phyloP scores from a whole-genome alignment of 1,140 invertebrate genomes.

The Phymorhynchus buccinoides region DNA sequence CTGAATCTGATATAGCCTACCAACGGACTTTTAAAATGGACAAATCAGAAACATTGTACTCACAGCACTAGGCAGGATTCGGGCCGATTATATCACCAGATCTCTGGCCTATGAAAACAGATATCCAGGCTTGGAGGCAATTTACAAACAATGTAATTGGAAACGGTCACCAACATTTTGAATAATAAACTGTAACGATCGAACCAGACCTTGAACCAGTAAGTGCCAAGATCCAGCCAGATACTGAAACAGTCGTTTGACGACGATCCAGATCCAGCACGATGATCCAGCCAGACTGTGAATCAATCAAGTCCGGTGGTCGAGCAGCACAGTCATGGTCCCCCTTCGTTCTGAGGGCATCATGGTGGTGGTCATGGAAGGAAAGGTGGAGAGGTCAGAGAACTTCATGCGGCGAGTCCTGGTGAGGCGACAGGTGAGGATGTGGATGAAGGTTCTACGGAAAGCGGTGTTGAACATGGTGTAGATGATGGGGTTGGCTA shows the following conservation, averaged over 20 bases:
- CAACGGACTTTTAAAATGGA: too few relatives aligned
- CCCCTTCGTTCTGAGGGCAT: conserved; percentile 33
- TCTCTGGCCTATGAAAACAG: too few relatives aligned
- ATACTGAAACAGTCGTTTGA: too few relatives aligned
- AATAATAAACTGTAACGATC: not conserved
- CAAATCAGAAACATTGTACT: too few relatives aligned
- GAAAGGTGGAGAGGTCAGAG: conserved; percentile 1
- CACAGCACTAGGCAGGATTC: too few relatives aligned
- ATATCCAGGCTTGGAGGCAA: not conserved
- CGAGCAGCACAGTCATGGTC: conserved; percentile 41
- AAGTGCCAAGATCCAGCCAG: too few relatives aligned
- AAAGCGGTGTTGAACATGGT: conserved; percentile 74
- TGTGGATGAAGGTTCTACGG: conserved; percentile 67
- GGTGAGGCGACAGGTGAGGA: conserved; percentile 61
- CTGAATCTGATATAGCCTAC: too few relatives aligned
- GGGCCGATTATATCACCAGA: too few relatives aligned
- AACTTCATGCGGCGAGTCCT: conserved; percentile 27
- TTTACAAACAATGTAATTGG: not conserved
- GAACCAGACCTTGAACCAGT: too few relatives aligned
- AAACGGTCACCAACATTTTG: not conserved
- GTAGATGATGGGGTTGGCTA: conserved; percentile 74
- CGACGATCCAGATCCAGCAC: too few relatives aligned
- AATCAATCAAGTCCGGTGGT: not conserved
- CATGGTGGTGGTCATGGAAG: conserved; percentile 34
- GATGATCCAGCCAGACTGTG: too few relatives aligned